Evolutionary conservation across 1,140 invertebrate species (phyloP), one percentile per base, ranked within the genome.

Genomic region (Lasioglossum baleicum): DNA sequence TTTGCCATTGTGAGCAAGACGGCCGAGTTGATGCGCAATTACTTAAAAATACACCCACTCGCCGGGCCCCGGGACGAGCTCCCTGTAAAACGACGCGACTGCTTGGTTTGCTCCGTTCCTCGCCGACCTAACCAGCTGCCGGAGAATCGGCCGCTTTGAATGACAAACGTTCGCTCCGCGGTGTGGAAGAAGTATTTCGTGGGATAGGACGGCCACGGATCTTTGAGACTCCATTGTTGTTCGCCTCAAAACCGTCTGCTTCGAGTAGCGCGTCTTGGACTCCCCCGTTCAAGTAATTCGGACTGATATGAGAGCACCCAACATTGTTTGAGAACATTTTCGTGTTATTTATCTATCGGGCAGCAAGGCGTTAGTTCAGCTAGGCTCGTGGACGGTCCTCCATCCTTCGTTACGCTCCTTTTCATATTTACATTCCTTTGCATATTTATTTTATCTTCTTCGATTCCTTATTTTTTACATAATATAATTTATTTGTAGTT

Each of bases 1-100:
- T 71, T 75, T 26, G 80, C 65, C 76, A 80, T 84, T 87, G 86
- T 76, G 61, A 79, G 53, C 60, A 66, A 51, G 71, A 82, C 71
- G 67, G 60, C 69, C 79, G 51, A 77, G 74, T 76, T 75, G 78
- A 77, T 78, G 72, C 75, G 83, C 83, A 84, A 84, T 84, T 82
- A 84, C 83, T 84, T 84, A 84, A 74, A 75, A 77, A 81, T 76
- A 76, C 76, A 79, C 76, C 76, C 76, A 79, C 76, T 79, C 69
- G 40, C 76, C 60, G 42, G 40, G n/a, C 22, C 35, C 13, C 53
- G 17, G 40, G 26, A 60, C 56, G 17, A 7, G 51, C n/a, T 60
- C 15, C 2, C 44, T 48, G 44, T 10, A 48, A 44, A 8, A 7
- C 7, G 8, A 48, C 10, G 44, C 10, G 10, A 48, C 44, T 11